phyloP scores from a whole-genome alignment of 2,888 invertebrate species.

The Mimachlamys varia region DNA sequence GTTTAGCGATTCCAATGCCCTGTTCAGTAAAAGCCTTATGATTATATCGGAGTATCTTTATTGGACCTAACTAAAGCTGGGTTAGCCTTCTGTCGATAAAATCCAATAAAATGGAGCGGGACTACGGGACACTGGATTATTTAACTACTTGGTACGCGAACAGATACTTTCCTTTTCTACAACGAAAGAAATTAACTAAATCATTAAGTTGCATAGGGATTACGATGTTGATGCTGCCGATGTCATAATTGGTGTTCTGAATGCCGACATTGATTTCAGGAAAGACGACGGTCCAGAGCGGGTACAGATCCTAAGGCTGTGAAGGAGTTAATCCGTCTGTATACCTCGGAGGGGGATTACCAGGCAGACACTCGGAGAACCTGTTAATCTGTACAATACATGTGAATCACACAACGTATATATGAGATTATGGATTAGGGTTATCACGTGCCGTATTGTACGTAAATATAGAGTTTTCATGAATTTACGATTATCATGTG shows the following conservation, averaged over 20 bases:
- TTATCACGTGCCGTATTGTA: too few species aligned
- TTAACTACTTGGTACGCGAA: not conserved
- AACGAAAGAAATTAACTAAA: not conserved
- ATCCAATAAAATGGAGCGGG: not conserved
- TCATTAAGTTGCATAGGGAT: not conserved
- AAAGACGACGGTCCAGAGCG: not conserved
- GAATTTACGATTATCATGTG: too few species aligned
- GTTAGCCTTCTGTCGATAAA: not conserved
- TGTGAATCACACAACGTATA: too few species aligned
- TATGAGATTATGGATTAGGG: too few species aligned
- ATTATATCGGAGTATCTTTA: conserved; percentile 13
- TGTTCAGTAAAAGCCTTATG: conserved; percentile 20
- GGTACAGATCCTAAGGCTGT: not conserved
- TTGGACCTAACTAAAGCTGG: not conserved
- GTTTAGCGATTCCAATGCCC: not conserved
- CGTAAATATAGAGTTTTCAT: too few species aligned
- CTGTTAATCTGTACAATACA: too few species aligned
- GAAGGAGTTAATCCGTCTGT: not conserved
- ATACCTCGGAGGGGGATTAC: too few species aligned
- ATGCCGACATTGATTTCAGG: not conserved
- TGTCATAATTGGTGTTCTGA: not conserved
- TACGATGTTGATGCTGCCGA: not conserved
- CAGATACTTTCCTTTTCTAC: not conserved
- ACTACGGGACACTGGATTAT: not conserved
- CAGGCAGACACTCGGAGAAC: too few species aligned